Evolutionary conservation across 2,113 vertebrate species (phyloP), one percentile per base, ranked within the genome.

Genomic region (Aix galericulata): DNA sequence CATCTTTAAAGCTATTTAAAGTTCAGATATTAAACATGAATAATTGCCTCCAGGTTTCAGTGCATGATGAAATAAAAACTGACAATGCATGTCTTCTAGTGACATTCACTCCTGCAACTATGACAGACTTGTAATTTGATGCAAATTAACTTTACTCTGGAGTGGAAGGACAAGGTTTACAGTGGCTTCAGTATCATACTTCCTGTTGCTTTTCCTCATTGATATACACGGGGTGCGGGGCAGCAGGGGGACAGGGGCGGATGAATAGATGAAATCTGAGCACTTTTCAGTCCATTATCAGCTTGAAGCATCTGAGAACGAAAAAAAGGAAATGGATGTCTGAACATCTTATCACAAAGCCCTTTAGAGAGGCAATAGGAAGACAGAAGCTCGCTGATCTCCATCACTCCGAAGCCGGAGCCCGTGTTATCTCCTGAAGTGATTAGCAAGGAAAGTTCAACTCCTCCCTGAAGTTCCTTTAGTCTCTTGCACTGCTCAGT

Each of bases 1-100:
- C 73, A 81, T 90, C 88, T 94, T 91, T 81, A 91, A 83, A 96
- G 76, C 68, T 91, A 89, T 95, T 95, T 95, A 88, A 95, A 88
- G 53, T 90, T 58, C 85, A 91, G 76, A 72, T 79, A 94, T 93
- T 94, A 95, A 96, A 86, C 48, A 58, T 69, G 94, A 95, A 79
- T 91, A 96, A 96, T 96, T 95, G 90, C 86, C 77, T 94, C 71
- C 77, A 69, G 60, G 40, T 92, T 96, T 90, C 86, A 88, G 62
- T 21, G n/a, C 36, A 26, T 36, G 73, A 92, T 92, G 90, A 96
- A 94, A 93, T 95, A 90, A 95, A 96, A 95, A 72, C 90, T 72
- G 91, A 94, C 86, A 93, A 86, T 75, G 93, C 68, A 66, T 90
- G 64, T 95, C 95, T 95, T 91, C 73, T 40, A 13, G n/a, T 94